Evolutionary conservation across 53 echinoderm and acorn worm genomes (phyloP), one percentile per base, ranked within the genome.

Genomic region (Astropecten irregularis): DNA sequence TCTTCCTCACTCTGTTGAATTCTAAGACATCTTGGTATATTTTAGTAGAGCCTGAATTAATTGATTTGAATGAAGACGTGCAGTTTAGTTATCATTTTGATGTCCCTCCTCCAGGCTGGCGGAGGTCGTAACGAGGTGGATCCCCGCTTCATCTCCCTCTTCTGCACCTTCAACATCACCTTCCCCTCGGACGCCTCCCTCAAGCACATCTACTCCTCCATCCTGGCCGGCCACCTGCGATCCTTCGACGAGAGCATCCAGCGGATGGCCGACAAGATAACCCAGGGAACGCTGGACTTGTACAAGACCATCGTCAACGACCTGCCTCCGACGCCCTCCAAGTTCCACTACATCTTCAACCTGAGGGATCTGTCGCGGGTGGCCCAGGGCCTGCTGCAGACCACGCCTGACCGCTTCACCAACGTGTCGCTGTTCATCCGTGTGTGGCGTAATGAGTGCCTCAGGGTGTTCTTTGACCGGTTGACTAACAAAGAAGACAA

Each of bases 281-380:
- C 92, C 18, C 99, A 95, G 87, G 94, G 90, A 9, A 88, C 81
- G 6, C 52, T 88, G 23, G 81, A 84, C 76, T 77, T 91, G 36
- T 90, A 90, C 88, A 88, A 87, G 84, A 42, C 84, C 42, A 95
- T 97, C 63, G 82, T 97, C 18, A 81, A 81, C 15, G 95, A 95
- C 13, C 67, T 97, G 13, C 94, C 99, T 9, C 97, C 97, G 20
- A 97, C 99, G 6, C 99, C 99, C 2, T 97, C 99, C 76, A 95
- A 97, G 87, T 95, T 97, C 73, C 95, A 95, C 73, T 97, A 97
- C 90, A 97, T 97, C 86, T 97, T 97, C 90, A 97, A 97, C 83
- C 77, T 97, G 88, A 63, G 99, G 32, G 95, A 99, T 63, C 73
- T 99, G 66, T 99, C 99, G 3, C 84, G 99, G 2, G 99, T 99